Evolutionary conservation across 2,113 vertebrate species (phyloP).

Genomic region (Menidia beryllina): DNA sequence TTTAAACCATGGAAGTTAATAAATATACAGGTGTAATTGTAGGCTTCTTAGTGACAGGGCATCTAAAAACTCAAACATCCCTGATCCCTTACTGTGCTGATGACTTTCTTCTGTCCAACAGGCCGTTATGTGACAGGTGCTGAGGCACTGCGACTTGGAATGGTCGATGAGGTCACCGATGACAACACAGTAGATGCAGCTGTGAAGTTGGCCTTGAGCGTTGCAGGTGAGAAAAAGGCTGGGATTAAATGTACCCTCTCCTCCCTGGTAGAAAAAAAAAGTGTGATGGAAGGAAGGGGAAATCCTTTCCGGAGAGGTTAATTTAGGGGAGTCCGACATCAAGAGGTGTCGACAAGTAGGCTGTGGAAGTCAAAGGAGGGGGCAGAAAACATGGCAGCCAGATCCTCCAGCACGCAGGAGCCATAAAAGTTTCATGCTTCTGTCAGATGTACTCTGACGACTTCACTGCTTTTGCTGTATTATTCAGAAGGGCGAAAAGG

Average conservation of each 20-base stretch:
- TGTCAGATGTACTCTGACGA: constrained; percentile 78
- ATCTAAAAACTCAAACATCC: not conserved
- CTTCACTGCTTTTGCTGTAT: constrained; percentile 75
- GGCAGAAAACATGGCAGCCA: constrained; percentile 51
- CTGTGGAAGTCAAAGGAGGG: constrained; percentile 57
- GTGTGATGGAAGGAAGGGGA: constrained; percentile 20
- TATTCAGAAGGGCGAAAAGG: constrained; percentile 78
- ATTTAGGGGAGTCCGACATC: constrained; percentile 55
- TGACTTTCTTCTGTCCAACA: constrained; percentile 70
- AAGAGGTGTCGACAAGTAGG: constrained; percentile 42
- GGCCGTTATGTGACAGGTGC: constrained; percentile 85
- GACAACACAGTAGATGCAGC: constrained; percentile 83
- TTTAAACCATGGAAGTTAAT: not conserved
- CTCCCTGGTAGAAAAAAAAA: constrained; percentile 21
- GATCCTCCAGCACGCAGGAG: constrained; percentile 57
- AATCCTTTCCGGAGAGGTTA: constrained; percentile 43
- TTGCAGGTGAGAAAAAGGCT: constrained; percentile 83
- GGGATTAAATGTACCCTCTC: constrained; percentile 7
- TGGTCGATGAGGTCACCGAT: constrained; percentile 88
- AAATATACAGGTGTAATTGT: not conserved
- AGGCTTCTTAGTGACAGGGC: not conserved
- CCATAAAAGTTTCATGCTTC: constrained; percentile 79
- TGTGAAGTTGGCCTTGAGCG: constrained; percentile 82
- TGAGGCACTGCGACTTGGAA: constrained; percentile 89
- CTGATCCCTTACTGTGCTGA: constrained; percentile 1